Evolutionary conservation across 2,888 invertebrate genomes (phyloP).

Genomic region (Himalopsyche kuldschensis): DNA sequence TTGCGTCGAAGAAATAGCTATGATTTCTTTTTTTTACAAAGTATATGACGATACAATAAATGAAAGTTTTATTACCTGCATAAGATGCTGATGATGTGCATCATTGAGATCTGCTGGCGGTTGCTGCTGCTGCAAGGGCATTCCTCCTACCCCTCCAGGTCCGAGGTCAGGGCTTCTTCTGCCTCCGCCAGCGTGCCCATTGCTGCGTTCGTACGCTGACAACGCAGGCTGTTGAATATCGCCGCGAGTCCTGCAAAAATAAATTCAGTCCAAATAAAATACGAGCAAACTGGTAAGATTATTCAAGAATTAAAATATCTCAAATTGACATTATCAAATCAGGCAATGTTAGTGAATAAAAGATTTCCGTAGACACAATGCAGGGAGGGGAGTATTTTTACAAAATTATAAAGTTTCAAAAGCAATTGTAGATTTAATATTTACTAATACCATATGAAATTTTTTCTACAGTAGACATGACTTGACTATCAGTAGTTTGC

Average conservation of each 20-base stretch:
- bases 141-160: conserved; percentile 50
- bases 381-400: too few species aligned
- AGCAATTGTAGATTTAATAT: too few species aligned
- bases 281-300: too few species aligned
- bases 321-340: too few species aligned
- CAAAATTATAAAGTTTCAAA: too few species aligned
- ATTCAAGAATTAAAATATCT: too few species aligned
- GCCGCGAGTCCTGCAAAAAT: conserved; percentile 32
- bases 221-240: conserved; percentile 26
- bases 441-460: too few species aligned
- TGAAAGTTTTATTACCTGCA: conserved; percentile 48
- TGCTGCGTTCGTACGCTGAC: conserved; percentile 36
- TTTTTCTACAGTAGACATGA: too few species aligned
- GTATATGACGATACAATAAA: background rate
- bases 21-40: background rate
- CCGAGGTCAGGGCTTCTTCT: conserved; percentile 26
- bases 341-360: too few species aligned
- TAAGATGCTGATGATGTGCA: conserved; percentile 50
- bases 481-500: too few species aligned
- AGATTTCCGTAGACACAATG: too few species aligned
- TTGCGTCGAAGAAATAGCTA: background rate
- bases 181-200: conserved; percentile 33
- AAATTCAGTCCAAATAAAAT: too few species aligned
- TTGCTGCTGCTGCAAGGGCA: conserved; percentile 55
- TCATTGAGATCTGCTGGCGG: conserved; percentile 36